Evolutionary conservation across 2,797 vertebrate species (phyloP), one percentile per base, ranked within the genome.

Genomic region (Scolopax rusticola): DNA sequence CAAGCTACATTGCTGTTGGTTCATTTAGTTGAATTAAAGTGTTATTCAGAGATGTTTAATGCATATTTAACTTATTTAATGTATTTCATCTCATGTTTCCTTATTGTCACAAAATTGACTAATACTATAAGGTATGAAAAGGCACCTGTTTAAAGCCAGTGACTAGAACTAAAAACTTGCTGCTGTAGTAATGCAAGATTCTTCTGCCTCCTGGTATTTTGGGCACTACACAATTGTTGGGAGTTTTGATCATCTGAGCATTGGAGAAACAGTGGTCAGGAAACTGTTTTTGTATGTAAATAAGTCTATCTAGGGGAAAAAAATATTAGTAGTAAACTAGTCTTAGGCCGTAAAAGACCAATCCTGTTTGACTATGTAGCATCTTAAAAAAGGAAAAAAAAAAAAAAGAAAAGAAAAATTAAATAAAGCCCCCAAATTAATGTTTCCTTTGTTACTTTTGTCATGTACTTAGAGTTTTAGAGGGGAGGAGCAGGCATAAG

Each of bases 281-380:
- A 98, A 98, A 98, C 97, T 97, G 97, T 98, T 98, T 95, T 98
- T 99, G 98, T 98, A 98, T 99, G 98, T 99, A 98, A 98, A 98
- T 98, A 98, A 97, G 97, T 98, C 97, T 98, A 97, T 98, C 98
- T 97, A 96, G 63, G 96, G 98, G 94, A 98, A 97, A 98, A 98
- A 98, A 98, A 97, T 98, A 98, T 97, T 97, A 98, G 98, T 98
- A 98, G 98, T 99, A 96, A 98, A 97, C 96, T 99, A 98, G 98
- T 99, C 97, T 98, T 98, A 98, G 98, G 98, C 98, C 98, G 88
- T 99, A 97, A 98, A 98, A 98, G 98, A 98, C 98, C 98, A 98
- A 99, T 98, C 98, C 98, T 98, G 99, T 99, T 99, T 98, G 98
- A 99, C 98, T 99, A 98, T 99, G 99, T 99, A 99, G 99, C 99